Evolutionary conservation across 2,888 invertebrate genomes (phyloP), one percentile per base, ranked within the genome.

Genomic region (Pollenia labialis): DNA sequence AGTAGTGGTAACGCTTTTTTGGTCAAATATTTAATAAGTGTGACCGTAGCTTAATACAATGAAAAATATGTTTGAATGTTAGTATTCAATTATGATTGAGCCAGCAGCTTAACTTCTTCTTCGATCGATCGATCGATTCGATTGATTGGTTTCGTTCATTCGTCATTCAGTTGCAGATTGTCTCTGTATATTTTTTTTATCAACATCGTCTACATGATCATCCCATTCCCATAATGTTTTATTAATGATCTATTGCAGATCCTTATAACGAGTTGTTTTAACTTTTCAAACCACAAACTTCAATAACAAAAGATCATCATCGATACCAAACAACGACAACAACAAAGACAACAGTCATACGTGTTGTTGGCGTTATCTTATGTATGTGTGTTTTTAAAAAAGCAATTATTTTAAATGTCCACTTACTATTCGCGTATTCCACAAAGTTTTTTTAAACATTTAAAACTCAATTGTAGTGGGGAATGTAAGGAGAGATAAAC

Each of bases 161-260:
- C 66, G 46, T 58, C 68, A 50, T 56, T 56, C 16, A 54, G 42
- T 75, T 23, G 23, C 23, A 4, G 50, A 18, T 62, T 56, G 11
- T 74, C 58, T 58, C 12, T 64, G 44, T n/a, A 71, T 48, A 60
- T 64, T 11, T 44, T 48, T 74, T 12, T 18, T 60, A 52, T 32
- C 75, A 46, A 85, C 88, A 87, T 88, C 87, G 18, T 82, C 69
- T 44, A 60, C 69, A 16, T 76, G 62, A 82, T 82, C 82, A 82
- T 74, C 74, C 81, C 44, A 88, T 89, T 89, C 89, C 89, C 89
- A 89, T 89, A 89, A 89, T 89, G 89, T 89, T 89, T 89, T 89
- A 89, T 89, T 89, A 89, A 89, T 89, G 88, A 88, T 84, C 72
- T 79, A 83, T 79, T 72, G 72, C 66, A 77, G 68, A 83, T 81